These are phyloP conservation scores for Molossus alvarezi DNA, from an alignment of 2,797 vertebrate species.

Conservation along the genomic window DNA sequence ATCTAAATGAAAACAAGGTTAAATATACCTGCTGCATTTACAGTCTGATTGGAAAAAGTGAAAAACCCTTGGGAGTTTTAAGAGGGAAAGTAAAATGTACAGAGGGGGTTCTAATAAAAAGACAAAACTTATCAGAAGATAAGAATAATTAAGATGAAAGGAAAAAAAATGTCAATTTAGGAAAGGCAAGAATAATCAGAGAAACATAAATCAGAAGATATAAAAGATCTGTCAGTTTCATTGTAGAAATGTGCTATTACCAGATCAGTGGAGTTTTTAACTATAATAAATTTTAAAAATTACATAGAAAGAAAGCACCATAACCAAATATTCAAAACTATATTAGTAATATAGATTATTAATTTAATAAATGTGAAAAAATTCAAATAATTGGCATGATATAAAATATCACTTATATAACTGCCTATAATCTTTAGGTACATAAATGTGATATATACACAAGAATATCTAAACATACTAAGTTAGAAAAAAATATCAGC, in stretches of 20 bases:
- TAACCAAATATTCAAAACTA: slow-evolving; percentile 11
- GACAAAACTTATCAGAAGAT: not conserved
- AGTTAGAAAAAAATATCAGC: not conserved
- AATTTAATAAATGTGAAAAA: not conserved
- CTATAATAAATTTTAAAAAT: not conserved
- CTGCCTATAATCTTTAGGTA: not conserved
- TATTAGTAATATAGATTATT: not conserved
- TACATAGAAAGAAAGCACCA: not conserved
- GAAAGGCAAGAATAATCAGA: not conserved
- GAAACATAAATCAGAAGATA: not conserved
- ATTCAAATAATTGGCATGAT: not conserved
- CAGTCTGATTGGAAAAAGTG: not conserved
- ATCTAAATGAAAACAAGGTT: not conserved
- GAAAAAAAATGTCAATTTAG: not conserved
- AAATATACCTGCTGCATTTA: not conserved
- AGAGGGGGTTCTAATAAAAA: not conserved
- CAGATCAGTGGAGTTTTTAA: not conserved
- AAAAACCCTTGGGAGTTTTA: not conserved
- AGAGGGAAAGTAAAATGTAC: not conserved
- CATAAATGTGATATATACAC: not conserved
- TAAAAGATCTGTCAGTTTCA: not conserved
- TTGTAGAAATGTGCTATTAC: not conserved
- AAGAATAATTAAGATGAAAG: not conserved
- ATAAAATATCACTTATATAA: not conserved
- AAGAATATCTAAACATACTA: not conserved